Percentiles rank a stretch among this genome's conserved stretches.
phyloP scores from a whole-genome alignment of 1,140 invertebrate genomes.

The Pentalonia nigronervosa region DNA sequence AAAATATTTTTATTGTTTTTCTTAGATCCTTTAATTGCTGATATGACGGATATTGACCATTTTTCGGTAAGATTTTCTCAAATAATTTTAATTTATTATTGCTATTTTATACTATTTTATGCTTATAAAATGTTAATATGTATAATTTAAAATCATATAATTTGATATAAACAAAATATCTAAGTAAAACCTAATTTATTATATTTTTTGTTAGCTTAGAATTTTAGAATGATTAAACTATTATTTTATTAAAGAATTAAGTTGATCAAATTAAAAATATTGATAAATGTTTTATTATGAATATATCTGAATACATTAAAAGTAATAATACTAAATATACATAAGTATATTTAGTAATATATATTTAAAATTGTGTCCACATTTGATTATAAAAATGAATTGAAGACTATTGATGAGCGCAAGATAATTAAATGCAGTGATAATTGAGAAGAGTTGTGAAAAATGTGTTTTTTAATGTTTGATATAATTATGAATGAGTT shows the following conservation, averaged over 20 bases:
- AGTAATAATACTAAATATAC: too few species aligned
- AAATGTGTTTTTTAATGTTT: neutral
- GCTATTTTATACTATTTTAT: neutral
- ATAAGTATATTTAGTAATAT: neutral
- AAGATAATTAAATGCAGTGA: neutral
- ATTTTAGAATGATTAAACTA: neutral
- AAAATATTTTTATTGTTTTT: slow-evolving; percentile 11
- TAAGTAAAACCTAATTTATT: neutral
- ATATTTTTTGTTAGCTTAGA: too few species aligned
- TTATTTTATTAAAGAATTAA: neutral
- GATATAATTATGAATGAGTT: neutral
- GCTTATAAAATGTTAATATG: neutral
- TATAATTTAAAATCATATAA: neutral
- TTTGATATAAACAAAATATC: neutral
- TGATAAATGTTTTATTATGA: neutral
- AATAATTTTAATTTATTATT: neutral
- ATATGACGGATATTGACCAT: neutral
- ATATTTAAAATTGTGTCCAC: neutral
- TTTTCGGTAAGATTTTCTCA: slow-evolving; percentile 33
- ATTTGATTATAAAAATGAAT: too few species aligned
- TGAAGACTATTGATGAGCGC: too few species aligned
- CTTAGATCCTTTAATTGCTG: slow-evolving; percentile 42
- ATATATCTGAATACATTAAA: neutral
- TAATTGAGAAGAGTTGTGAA: neutral
- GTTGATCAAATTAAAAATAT: neutral